Base-by-base conservation (phyloP, 1,140 invertebrate genomes). In the Nymphalis io region DNA sequence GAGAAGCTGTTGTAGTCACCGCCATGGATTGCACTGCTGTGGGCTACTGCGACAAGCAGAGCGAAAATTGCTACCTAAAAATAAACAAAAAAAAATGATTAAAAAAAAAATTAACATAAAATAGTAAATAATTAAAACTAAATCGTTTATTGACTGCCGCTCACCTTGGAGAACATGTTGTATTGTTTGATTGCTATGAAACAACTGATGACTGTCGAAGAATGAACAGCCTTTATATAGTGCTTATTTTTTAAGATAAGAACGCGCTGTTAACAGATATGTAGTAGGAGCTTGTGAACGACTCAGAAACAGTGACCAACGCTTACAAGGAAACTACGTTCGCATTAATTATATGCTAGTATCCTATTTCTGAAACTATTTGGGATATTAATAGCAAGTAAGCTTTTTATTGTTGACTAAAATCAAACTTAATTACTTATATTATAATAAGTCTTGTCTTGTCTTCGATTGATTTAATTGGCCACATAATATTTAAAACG, bases 21-120 rank as follows among this genome's bases (percentile, higher is more conserved):
- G 38, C 72, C 59, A 61, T 64, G 53, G 12, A 46, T 44, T 38
- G 57, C 68, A 42, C 72, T 33, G 72, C 79, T 61, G 11, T 70
- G 65, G 11, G 71, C 76, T 42, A 60, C 73, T 5, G 73, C 76
- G 33, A 78, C 68, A 21, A 75, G 60, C 10, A 71, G 60, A 58
- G 71, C 68, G 46, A 78, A 60, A 42, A 75, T 63, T 48, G 70
- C 68, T 33, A 78, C 61, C 76, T 78, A 51, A 63, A 67, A 60
- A 57, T 23, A 20, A 64, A 66, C 2, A 3, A 33, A 33, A 33
- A 8, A 8, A 33, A 33, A 3, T 8, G 1, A 8, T 33, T 0
- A 33, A 33, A 8, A 1, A 33, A 33, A 8, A 33, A 33, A 33
- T 4, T 33, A 4, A 33, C 4, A 8, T 8, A 33, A 33, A 33